Conservation (phyloP, 2,888 invertebrate genomes). For the Chrysolina americana region DNA sequence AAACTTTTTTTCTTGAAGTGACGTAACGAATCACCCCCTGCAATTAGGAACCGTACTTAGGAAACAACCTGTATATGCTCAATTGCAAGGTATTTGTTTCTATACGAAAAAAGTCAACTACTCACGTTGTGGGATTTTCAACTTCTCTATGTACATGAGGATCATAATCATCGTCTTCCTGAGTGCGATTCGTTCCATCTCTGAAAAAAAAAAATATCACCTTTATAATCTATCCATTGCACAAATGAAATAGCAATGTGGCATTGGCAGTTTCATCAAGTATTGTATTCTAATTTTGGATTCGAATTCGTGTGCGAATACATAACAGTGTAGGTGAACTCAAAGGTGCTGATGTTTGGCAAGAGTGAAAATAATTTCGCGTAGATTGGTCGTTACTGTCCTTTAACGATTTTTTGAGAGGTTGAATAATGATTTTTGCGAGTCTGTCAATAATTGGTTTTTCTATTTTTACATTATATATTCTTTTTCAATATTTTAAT, state of each 20-base stretch:
- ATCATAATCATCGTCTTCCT: constrained; percentile 72
- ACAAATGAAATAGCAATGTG: constrained; percentile 13
- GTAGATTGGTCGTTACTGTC: too few species aligned
- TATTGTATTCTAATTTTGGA: constrained; percentile 17
- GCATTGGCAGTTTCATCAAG: constrained; percentile 5
- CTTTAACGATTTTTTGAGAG: too few species aligned
- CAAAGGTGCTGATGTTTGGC: background rate
- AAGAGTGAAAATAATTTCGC: background rate
- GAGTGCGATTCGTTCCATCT: constrained; percentile 30
- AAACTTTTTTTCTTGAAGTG: too few species aligned
- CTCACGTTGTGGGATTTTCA: constrained; percentile 82
- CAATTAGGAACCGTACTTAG: too few species aligned
- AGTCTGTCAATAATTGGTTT: too few species aligned
- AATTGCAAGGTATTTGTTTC: too few species aligned
- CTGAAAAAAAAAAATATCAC: constrained; percentile 38
- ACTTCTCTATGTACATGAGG: constrained; percentile 79
- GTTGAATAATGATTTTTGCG: too few species aligned
- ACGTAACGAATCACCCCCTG: too few species aligned
- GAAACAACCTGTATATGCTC: too few species aligned
- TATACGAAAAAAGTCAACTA: too few species aligned
- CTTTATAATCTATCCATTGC: constrained; percentile 2
- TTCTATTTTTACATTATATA: too few species aligned
- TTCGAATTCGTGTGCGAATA: background rate
- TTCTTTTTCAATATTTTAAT: too few species aligned
- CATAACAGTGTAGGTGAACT: background rate